Base-by-base conservation (phyloP, 2,888 invertebrate species). In the Hololepta plana region DNA sequence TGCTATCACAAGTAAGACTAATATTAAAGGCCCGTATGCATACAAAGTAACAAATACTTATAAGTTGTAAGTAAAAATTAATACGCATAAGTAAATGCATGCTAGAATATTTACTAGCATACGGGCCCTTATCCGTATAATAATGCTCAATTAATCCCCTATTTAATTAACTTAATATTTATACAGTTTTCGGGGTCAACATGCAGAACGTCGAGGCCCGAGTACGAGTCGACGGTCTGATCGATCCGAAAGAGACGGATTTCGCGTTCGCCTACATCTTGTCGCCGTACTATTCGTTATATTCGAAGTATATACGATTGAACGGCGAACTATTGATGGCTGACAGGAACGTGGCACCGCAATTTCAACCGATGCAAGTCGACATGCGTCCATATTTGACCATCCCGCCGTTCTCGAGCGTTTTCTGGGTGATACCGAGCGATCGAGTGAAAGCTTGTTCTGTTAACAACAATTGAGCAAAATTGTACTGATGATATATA, bases 131-230 rank as follows among this genome's bases (percentile, higher is more conserved):
- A n/a, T n/a, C 15, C 20, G 10, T 26, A 4, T 15, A 4, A 10
- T 15, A 11, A 7, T 6, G n/a, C 17, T 17, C 17, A 17, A 21
- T 6, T 6, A 8, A 21, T 8, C 21, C 6, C 10, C 10, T 8
- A 8, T 21, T 8, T 21, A 6, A 21, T 8, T 8, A 27, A 28
- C 17, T 28, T 19, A 26, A 13, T 12, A 27, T 19, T 21, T 26
- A 42, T 40, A 20, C 28, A 49, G 44, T 72, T 25, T 73, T 63
- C 47, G 72, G 67, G 25, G 43, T 71, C 6, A 73, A 73, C 49
- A 50, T 73, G 31, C 55, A 60, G 35, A 55, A 60, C 46, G 45
- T 46, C 7, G 49, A 55, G 35, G 56, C 48, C 1, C 42, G 53
- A 17, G 47, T 73, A 12, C 56, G 63, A 38, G 64, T 63, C 2